Evolutionary conservation across 2,113 vertebrate genomes (phyloP), one percentile per base, ranked within the genome.

Genomic region (Pachycephala philippinensis): DNA sequence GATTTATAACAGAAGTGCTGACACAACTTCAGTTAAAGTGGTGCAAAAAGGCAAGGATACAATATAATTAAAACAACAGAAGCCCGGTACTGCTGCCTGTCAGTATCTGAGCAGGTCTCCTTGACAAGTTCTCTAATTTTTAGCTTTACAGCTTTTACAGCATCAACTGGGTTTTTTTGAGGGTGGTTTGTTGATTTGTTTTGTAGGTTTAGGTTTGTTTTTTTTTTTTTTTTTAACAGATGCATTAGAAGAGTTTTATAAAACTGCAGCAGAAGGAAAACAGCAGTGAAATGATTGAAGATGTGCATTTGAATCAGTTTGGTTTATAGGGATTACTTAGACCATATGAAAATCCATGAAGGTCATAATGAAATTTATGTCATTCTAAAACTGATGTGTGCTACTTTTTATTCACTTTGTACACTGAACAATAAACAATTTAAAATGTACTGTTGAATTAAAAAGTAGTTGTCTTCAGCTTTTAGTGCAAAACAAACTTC

Each of bases 311-410:
- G 93, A 97, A 74, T 97, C 76, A 95, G 89, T 83, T 96, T 94
- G 91, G 90, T 97, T 98, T 98, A 96, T 77, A 90, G 69, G 96
- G 95, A 97, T 98, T 98, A 97, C 92, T 96, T 95, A 91, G 93
- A 77, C 94, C 95, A 78, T 87, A 89, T 89, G 96, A 97, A 98
- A 98, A 97, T 95, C 97, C 75, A 83, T 95, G 96, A 98, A 98
- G 96, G 96, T 97, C 95, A 90, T 95, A 95, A 97, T 97, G 94
- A 98, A 90, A 95, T 95, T 97, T 97, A 94, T 98, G 96, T 97
- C 93, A 95, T 96, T 96, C 93, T 90, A 90, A 92, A 97, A 76
- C 81, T 95, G 93, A 94, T 94, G 80, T 89, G 81, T 97, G 88
- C 88, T 96, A 77, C 93, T 94, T 97, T 95, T 97, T 75, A 95